Base-by-base conservation (phyloP, 2,113 vertebrate species). In the Progne subis region DNA sequence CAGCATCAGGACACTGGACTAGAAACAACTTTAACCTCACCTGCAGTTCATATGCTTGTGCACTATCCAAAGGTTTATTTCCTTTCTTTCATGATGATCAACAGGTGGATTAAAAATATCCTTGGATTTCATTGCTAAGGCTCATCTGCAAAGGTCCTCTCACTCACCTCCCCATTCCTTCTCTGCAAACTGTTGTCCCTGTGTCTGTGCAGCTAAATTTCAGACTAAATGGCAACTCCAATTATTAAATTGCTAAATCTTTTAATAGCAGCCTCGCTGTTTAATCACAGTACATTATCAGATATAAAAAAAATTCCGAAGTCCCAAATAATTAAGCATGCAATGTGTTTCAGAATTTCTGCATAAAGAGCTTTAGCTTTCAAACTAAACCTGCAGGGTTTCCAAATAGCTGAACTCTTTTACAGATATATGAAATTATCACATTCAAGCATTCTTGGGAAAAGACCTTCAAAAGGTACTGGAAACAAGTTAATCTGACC, bases 201-300 rank as follows among this genome's bases (percentile, higher is more conserved):
- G 6, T 52, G 15, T 17, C 24, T 71, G 55, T 3, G 6, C 53
- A 90, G 82, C 59, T 37, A 75, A 18, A 82, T 80, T 74, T 50
- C 64, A 86, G 61, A 80, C 37, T 77, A 76, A 77, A 4, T 8
- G 37, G 65, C 34, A 82, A 75, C 46, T 80, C 19, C 49, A 86
- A 63, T 94, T 65, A 92, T 68, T 60, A 86, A 95, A 92, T 68
- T 70, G 34, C 37, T 70, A 53, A 32, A 78, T 94, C 86, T 80
- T 88, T 83, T 78, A 81, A 86, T 39, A 76, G 37, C 56, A 83
- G 56, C 10, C n/a, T 71, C 53, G 50, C 23, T 86, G 26, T 81
- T 92, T 88, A 71, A 86, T 95, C 94, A 94, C 65, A 41, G 32
- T 44, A 65, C 37, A 46, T 86, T 59, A 91, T 37, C 79, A 77